Evolutionary conservation across 1,140 invertebrate species (phyloP).

Genomic region (Maniola jurtina): DNA sequence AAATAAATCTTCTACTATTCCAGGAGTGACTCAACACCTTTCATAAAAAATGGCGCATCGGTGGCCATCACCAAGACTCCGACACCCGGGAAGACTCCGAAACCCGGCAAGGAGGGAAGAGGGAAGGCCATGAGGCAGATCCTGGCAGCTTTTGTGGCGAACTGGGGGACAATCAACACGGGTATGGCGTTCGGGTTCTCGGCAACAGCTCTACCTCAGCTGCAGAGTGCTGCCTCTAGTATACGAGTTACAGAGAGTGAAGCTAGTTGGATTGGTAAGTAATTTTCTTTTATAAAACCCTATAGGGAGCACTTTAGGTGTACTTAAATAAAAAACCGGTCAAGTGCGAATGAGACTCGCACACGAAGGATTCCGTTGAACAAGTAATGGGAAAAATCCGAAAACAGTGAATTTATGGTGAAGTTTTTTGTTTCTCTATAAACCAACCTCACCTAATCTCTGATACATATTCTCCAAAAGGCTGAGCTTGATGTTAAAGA

Average conservation of each 20-base stretch:
- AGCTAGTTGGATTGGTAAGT: conserved; percentile 87
- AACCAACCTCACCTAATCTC: too few relatives aligned
- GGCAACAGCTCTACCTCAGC: conserved; percentile 84
- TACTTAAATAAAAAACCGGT: too few relatives aligned
- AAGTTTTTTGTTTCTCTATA: too few relatives aligned
- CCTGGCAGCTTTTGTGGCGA: conserved; percentile 81
- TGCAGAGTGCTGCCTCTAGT: conserved; percentile 77
- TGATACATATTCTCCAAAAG: too few relatives aligned
- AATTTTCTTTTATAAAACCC: neutral
- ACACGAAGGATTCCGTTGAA: too few relatives aligned
- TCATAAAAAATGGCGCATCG: conserved; percentile 58
- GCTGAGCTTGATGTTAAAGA: neutral
- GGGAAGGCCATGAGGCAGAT: conserved; percentile 81
- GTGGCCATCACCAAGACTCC: conserved; percentile 47
- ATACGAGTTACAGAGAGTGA: conserved; percentile 81
- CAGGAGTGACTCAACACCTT: conserved; percentile 65
- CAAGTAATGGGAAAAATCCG: too few relatives aligned
- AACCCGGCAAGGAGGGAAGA: conserved; percentile 56
- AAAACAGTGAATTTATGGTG: too few relatives aligned
- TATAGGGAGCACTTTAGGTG: too few relatives aligned
- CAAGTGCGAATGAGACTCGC: too few relatives aligned
- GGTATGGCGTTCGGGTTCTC: conserved; percentile 87
- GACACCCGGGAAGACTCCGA: conserved; percentile 38
- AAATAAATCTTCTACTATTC: conserved; percentile 21
- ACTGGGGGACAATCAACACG: conserved; percentile 85